Evolutionary conservation across 1,140 invertebrate species (phyloP), one percentile per base, ranked within the genome.

Genomic region (Dendrolimus kikuchii): DNA sequence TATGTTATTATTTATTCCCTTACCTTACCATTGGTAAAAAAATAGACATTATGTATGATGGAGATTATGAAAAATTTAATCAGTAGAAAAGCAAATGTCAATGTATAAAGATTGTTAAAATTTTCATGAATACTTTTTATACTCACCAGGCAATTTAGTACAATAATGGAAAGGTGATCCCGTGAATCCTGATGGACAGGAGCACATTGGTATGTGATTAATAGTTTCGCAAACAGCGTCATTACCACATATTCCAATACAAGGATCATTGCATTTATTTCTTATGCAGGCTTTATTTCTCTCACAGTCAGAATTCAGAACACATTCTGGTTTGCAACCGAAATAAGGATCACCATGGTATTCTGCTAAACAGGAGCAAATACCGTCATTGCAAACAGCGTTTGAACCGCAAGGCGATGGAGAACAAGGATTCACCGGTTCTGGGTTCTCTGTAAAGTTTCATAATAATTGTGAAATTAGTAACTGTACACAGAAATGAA

Each of bases 101-200:
- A 23, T 2, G 23, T 3, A 23, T 23, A 23, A 46, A 45, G 4
- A 4, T 23, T n/a, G 2, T 46, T 46, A 8, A 7, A 23, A 46
- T 10, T 38, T 36, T 37, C 23, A 49, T 40, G n/a, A 2, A 10
- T n/a, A 9, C 40, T 10, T n/a, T n/a, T 77, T 49, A 47, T 46
- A 88, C 65, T 77, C 88, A 85, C 88, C 88, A 48, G 53, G 58
- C 52, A 81, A 44, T 74, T 73, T 66, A 37, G 64, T 73, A 67
- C 93, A 94, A 10, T 89, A 78, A 38, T 91, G 87, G 73, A 95
- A 95, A 37, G 95, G 93, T 88, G 96, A 94, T 46, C 94, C 92
- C 36, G 91, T 90, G 57, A 89, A 92, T 6, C 92, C 91, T 39
- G 77, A 36, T 41, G 90, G 88, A 78, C 92, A 93, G 40, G 89